phyloP scores from a whole-genome alignment of 2,797 vertebrate species.

The Clarias pachynema region DNA sequence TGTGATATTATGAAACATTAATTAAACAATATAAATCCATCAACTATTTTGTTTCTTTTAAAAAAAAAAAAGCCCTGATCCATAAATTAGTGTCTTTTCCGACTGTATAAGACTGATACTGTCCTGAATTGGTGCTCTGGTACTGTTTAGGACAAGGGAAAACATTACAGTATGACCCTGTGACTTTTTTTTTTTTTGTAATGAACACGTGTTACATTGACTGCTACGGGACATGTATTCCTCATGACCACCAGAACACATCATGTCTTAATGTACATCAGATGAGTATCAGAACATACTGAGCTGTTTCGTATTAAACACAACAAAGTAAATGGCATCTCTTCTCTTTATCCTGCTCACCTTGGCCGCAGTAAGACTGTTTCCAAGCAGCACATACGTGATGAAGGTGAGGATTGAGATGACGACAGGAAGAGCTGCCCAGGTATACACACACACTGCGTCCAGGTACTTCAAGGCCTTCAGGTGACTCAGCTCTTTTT shows the following conservation, averaged over 20 bases:
- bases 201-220: not conserved
- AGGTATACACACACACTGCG: constrained; percentile 92
- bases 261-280: not conserved
- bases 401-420: constrained; percentile 92
- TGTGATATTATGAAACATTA: not conserved
- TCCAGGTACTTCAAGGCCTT: constrained; percentile 87
- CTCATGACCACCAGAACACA: not conserved
- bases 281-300: not conserved
- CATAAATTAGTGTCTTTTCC: not conserved
- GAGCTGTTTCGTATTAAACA: not conserved
- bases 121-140: not conserved
- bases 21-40: not conserved
- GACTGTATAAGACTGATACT: not conserved
- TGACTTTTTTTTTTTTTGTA: not conserved
- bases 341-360: constrained; percentile 65
- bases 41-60: not conserved
- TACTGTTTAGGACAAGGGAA: not conserved
- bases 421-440: constrained; percentile 92
- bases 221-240: not conserved
- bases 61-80: not conserved
- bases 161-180: not conserved
- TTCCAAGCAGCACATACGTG: constrained; percentile 87
- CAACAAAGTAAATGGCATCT: not conserved
- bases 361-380: constrained; percentile 92
- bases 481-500: constrained; percentile 82